Base-by-base conservation (phyloP, 2,113 vertebrate species). In the Cephalophus harveyi region DNA sequence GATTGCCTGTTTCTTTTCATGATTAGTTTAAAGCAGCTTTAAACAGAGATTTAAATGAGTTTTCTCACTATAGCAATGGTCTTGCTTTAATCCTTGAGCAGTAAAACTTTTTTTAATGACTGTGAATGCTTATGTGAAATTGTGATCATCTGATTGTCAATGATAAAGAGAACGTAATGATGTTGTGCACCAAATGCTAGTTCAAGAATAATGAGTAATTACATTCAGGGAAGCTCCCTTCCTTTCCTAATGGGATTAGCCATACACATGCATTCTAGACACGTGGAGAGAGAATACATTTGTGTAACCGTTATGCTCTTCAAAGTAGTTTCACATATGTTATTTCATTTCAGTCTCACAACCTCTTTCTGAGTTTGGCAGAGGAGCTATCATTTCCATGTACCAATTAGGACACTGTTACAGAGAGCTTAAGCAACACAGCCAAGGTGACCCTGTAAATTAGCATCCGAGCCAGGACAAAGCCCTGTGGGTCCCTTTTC, bases 151-250 rank as follows among this genome's bases (percentile, higher is more conserved):
- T 83, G 81, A 84, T 92, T 95, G 81, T 90, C 88, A 54, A 0
- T 92, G 81, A 78, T 85, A n/a, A 81, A 76, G 54, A 87, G 76
- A 97, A 82, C 6, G 1, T 28, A 91, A 9, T 64, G 84, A 46
- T 94, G 43, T 64, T 25, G 60, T 33, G 62, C 40, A 84, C 28
- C 52, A 92, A 96, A 59, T 76, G 46, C 85, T 90, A 76, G 89
- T 86, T 93, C 21, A 78, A 67, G 79, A 95, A 78, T 55, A 96
- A 95, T 93, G 78, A 92, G 60, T 92, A 87, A 96, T 92, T 94
- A 57, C 46, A 81, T 95, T 82, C 48, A 36, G 11, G 23, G 81
- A 97, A 88, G 74, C 40, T 33, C 52, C 54, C 59, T 94, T 57
- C 55, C 62, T 92, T 95, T 96, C 12, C 36, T 89, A 87, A 97